phyloP scores from a whole-genome alignment of 2,888 invertebrate species.

The Lacanobia oleracea region DNA sequence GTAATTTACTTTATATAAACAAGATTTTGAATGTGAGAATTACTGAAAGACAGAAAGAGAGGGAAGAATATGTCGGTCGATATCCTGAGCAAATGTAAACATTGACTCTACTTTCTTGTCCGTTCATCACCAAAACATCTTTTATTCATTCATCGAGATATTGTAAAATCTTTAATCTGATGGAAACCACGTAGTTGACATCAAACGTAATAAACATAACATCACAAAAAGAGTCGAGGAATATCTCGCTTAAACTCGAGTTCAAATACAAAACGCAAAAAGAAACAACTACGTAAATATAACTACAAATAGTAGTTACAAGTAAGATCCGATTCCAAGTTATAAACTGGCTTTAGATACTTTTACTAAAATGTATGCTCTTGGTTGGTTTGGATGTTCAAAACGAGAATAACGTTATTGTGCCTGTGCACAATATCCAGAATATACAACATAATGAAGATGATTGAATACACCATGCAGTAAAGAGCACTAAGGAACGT shows the following conservation, averaged over 20 bases:
- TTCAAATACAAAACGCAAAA: neutral
- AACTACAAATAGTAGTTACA: neutral
- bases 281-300: neutral
- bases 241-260: neutral
- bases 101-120: neutral
- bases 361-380: conserved; percentile 13
- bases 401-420: conserved; percentile 33
- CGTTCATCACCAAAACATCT: neutral
- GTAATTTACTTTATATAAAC: neutral
- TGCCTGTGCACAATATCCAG: conserved; percentile 11
- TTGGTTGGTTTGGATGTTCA: conserved; percentile 49
- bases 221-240: conserved; percentile 7
- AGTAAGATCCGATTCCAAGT: conserved; percentile 43
- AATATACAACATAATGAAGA: conserved; percentile 10
- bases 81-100: neutral
- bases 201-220: conserved; percentile 7
- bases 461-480: neutral
- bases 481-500: neutral
- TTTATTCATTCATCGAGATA: conserved; percentile 24
- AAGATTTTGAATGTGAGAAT: conserved; percentile 13
- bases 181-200: conserved; percentile 36
- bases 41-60: no score
- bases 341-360: conserved; percentile 15
- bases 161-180: conserved; percentile 29
- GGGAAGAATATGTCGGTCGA: conserved; percentile 44